These are phyloP conservation scores for Cataglyphis hispanica DNA, from an alignment of 1,140 invertebrate species.

Conservation along the genomic window DNA sequence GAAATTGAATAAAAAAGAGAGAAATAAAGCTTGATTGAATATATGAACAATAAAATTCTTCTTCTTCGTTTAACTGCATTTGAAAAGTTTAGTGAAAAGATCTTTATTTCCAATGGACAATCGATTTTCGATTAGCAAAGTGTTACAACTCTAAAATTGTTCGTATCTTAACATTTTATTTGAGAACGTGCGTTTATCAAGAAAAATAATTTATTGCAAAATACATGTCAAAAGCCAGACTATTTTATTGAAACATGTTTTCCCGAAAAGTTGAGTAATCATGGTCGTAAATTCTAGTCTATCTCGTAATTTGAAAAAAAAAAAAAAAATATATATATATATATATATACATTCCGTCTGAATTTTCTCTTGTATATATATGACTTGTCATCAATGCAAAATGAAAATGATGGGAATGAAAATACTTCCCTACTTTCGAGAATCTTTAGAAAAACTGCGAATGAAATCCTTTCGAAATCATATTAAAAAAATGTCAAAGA, in stretches of 20 bases:
- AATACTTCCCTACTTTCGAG: neutral
- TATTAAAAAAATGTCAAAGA: neutral
- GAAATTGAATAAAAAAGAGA: neutral
- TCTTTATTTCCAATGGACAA: slow-evolving; percentile 30
- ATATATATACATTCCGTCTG: neutral
- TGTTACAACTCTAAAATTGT: slow-evolving; percentile 1
- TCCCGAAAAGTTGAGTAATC: neutral
- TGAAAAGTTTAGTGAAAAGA: slow-evolving; percentile 26
- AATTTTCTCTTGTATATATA: neutral
- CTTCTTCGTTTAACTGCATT: slow-evolving; percentile 29
- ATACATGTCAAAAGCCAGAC: neutral
- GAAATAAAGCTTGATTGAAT: slow-evolving; percentile 26
- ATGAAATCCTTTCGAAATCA: neutral
- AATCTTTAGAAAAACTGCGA: neutral
- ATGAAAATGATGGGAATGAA: slow-evolving; percentile 17
- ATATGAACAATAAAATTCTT: slow-evolving; percentile 32
- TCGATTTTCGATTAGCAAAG: slow-evolving; percentile 29
- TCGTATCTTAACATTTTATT: neutral
- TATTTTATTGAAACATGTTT: slow-evolving; percentile 15
- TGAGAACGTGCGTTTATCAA: neutral
- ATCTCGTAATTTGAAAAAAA: neutral
- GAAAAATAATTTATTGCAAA: neutral
- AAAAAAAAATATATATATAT: no score
- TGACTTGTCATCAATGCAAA: slow-evolving; percentile 17
- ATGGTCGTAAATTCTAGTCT: slow-evolving; percentile 16